Conservation (phyloP, 2,113 vertebrate genomes). For the Crotophaga sulcirostris region DNA sequence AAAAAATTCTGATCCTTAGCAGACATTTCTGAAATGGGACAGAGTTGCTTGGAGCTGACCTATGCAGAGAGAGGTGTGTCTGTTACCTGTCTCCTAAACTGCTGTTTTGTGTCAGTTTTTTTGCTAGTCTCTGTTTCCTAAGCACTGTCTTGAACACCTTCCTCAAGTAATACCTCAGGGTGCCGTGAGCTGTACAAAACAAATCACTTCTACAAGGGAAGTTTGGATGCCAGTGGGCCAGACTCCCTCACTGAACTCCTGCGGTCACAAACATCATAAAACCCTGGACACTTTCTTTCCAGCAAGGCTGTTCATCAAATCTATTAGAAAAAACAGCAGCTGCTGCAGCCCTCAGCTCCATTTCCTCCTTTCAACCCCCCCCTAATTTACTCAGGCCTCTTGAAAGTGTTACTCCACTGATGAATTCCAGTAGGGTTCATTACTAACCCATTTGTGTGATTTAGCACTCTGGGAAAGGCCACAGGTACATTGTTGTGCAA, state of each 20-base stretch:
- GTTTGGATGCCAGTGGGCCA: background rate
- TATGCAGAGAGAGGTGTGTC: background rate
- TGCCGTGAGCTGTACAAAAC: background rate
- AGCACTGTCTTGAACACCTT: background rate
- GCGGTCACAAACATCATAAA: background rate
- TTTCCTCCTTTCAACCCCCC: background rate
- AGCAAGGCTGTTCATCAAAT: background rate
- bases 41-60: background rate
- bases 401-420: background rate
- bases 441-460: background rate
- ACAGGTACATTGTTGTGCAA: background rate
- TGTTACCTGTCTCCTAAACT: background rate
- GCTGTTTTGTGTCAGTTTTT: background rate
- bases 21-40: background rate
- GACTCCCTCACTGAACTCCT: background rate
- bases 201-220: background rate
- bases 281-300: background rate
- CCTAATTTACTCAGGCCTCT: background rate
- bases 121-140: background rate
- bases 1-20: background rate
- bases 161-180: background rate
- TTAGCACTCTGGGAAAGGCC: background rate
- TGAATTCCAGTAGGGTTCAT: constrained; percentile 7
- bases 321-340: background rate
- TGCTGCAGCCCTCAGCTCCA: background rate